Evolutionary conservation across 2,797 vertebrate species (phyloP).

Genomic region (Melanotaenia nigrans): DNA sequence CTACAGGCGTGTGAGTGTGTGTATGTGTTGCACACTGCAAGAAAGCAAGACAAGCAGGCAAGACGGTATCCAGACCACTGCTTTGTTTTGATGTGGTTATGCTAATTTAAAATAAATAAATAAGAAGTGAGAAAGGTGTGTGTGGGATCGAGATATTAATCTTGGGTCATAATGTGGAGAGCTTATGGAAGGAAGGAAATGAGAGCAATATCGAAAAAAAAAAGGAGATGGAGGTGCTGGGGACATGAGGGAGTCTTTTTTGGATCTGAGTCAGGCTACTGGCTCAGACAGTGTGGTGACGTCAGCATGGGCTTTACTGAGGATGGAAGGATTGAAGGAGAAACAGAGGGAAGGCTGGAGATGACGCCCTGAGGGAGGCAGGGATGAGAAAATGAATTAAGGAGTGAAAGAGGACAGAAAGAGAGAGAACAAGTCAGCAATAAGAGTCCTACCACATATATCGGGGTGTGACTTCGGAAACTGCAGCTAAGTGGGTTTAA

Average conservation of each 20-base stretch:
- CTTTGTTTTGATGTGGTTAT: conserved; percentile 80
- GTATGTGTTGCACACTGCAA: conserved; percentile 7
- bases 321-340: conserved; percentile 71
- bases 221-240: conserved; percentile 39
- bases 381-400: conserved; percentile 73
- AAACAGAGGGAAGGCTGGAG: conserved; percentile 68
- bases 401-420: conserved; percentile 44
- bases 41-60: conserved; percentile 65
- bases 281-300: conserved; percentile 72
- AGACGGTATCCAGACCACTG: conserved; percentile 76
- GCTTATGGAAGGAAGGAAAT: conserved; percentile 29
- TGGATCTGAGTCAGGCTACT: conserved; percentile 71
- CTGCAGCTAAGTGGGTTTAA: conserved; percentile 75
- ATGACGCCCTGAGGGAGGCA: conserved; percentile 70
- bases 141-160: conserved; percentile 18
- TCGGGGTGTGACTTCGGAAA: conserved; percentile 74
- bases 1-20: conserved; percentile 32
- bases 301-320: conserved; percentile 70
- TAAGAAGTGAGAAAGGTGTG: conserved; percentile 41
- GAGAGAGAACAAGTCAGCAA: conserved; percentile 51
- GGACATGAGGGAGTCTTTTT: conserved; percentile 70
- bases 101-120: conserved; percentile 72
- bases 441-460: conserved; percentile 69
- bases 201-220: conserved; percentile 9
- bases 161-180: conserved; percentile 11